These are phyloP conservation scores for Cebus imitator DNA, from an alignment of 2,113 vertebrate genomes.

Conservation along the genomic window DNA sequence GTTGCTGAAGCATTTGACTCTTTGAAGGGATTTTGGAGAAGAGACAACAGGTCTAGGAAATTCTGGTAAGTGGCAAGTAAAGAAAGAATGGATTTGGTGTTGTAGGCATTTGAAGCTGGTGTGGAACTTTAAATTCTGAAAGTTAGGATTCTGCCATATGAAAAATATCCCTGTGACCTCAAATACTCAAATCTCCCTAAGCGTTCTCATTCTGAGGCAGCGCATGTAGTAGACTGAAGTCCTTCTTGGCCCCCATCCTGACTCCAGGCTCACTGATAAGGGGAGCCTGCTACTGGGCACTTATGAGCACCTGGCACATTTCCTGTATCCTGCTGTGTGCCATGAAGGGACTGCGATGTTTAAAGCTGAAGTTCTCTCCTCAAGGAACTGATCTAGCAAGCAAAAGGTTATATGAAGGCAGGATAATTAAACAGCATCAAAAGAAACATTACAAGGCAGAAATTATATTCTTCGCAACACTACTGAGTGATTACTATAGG, in stretches of 20 bases:
- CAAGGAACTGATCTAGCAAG: background rate
- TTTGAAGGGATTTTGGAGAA: background rate
- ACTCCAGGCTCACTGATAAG: background rate
- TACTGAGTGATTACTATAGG: background rate
- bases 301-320: background rate
- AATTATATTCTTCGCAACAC: background rate
- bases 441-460: background rate
- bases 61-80: background rate
- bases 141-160: background rate
- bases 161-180: background rate
- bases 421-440: background rate
- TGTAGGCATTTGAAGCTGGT: background rate
- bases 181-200: background rate
- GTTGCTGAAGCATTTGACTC: background rate
- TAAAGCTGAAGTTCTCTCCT: background rate
- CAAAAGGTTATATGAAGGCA: background rate
- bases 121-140: background rate
- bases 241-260: background rate
- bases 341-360: background rate
- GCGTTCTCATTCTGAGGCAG: background rate
- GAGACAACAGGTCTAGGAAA: background rate
- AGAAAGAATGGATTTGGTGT: background rate
- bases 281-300: background rate
- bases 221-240: background rate
- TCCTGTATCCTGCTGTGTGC: background rate